Conservation (phyloP, 2,113 vertebrate species). For the Brachyistius frenatus region DNA sequence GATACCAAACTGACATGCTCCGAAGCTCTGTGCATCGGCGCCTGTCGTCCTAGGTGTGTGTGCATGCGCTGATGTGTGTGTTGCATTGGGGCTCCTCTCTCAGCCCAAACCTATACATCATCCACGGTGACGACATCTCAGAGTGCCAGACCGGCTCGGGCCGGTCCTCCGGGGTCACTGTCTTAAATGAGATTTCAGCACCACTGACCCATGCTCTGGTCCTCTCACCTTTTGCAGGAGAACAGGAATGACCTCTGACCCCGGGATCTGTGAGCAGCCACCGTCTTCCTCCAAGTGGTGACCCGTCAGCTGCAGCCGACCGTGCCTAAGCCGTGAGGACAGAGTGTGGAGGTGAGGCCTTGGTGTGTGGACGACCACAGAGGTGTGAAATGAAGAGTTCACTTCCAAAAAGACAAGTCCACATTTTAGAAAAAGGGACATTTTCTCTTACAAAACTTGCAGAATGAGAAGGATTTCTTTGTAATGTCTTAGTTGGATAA, state of each 20-base stretch:
- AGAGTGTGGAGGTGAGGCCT: constrained; percentile 39
- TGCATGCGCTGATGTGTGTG: neutral
- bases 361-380: constrained; percentile 16
- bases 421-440: neutral
- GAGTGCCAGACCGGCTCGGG: constrained; percentile 55
- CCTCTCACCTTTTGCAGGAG: constrained; percentile 72
- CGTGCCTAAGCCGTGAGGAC: constrained; percentile 42
- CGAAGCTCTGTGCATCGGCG: constrained; percentile 24
- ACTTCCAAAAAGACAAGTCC: constrained; percentile 4
- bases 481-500: neutral
- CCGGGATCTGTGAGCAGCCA: constrained; percentile 52
- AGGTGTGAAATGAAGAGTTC: constrained; percentile 68
- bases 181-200: constrained; percentile 85
- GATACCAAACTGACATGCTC: constrained; percentile 16
- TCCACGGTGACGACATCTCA: constrained; percentile 52
- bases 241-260: constrained; percentile 73
- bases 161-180: constrained; percentile 67
- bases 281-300: constrained; percentile 52
- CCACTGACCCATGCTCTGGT: constrained; percentile 74
- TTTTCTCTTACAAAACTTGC: neutral
- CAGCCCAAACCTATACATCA: constrained; percentile 68
- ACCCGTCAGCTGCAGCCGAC: constrained; percentile 45
- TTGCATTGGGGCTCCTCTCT: constrained; percentile 6
- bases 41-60: constrained; percentile 38
- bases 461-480: neutral